Base-by-base conservation (phyloP, 1,140 invertebrate species). In the Bombus terrestris region DNA sequence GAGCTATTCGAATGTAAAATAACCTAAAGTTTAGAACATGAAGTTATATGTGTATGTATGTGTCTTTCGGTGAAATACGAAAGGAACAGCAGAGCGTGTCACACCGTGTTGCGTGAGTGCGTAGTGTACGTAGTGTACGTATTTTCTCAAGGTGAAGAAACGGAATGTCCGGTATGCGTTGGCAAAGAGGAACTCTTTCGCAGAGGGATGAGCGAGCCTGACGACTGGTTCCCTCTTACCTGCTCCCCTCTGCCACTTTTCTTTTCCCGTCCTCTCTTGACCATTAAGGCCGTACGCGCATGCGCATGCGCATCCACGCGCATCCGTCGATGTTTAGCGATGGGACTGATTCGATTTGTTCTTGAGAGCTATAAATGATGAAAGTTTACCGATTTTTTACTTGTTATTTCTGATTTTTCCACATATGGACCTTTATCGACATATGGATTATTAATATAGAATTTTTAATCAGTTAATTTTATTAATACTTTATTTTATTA, bases 91-190 rank as follows among this genome's bases (percentile, higher is more conserved):
- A 66, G 53, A 59, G 41, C 62, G 32, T 85, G 76, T 80, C 83
- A 80, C 41, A n/a, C 59, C 13, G 35, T 39, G 71, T 68, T 66
- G 81, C 85, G 64, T 75, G 85, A 81, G 80, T 85, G 57, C 80
- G 68, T 78, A 72, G 43, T 64, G 81, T 75, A 68, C 73, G 77
- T 89, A 83, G 43, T 62, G 74, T 75, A 69, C 73, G 77, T 89
- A 83, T 92, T 86, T 88, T 84, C 77, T 90, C 91, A 92, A 92
- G 92, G 89, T 88, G 83, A 92, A 91, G 87, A 85, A 91, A 86
- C 85, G 89, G 91, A 92, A 93, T 92, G 90, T 78, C 68, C 69
- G 89, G 92, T 89, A 93, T 92, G 92, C 86, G 80, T 64, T 72
- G 83, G 85, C 88, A 76, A 86, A 74, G 59, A 89, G 88, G 88